A percentile compares a stretch with the other conserved stretches of the same genome.
phyloP scores from a whole-genome alignment of 1,140 invertebrate genomes.

The Plutomurus gul region DNA sequence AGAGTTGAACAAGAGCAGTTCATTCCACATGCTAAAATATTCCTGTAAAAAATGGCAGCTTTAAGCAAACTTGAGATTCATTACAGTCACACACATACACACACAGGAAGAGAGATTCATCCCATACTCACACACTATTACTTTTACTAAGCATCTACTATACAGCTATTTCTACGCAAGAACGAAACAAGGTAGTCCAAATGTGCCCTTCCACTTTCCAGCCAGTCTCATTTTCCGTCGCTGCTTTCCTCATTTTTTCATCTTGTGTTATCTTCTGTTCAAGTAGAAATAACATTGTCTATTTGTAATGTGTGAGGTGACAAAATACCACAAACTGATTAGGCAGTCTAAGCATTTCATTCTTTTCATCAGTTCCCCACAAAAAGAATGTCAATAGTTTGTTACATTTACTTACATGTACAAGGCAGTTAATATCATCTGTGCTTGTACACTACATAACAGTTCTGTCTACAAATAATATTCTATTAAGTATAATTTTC shows the following conservation, averaged over 20 bases:
- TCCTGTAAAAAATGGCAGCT: conserved; percentile 14
- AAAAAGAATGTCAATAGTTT: background rate
- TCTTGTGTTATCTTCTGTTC: background rate
- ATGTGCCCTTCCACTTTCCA: too few relatives aligned
- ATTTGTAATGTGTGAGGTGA: conserved; percentile 50
- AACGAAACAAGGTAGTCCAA: too few relatives aligned
- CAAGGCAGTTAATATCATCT: too few relatives aligned
- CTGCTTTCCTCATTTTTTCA: conserved; percentile 23
- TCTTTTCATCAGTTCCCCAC: conserved; percentile 37
- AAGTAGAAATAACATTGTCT: conserved; percentile 47
- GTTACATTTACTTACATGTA: background rate
- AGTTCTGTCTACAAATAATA: too few relatives aligned
- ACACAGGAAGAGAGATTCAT: background rate
- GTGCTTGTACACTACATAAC: too few relatives aligned
- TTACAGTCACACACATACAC: background rate
- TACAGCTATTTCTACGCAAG: too few relatives aligned
- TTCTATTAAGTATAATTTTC: too few relatives aligned
- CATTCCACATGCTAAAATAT: conserved; percentile 47
- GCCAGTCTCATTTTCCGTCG: too few relatives aligned
- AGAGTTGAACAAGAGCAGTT: conserved; percentile 41
- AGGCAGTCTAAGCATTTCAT: conserved; percentile 38
- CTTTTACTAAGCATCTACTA: background rate
- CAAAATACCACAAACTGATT: conserved; percentile 48
- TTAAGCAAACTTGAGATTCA: conserved; percentile 24
- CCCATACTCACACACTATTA: background rate